Conservation (phyloP, 2,888 invertebrate genomes). For the Amiota mariae region DNA sequence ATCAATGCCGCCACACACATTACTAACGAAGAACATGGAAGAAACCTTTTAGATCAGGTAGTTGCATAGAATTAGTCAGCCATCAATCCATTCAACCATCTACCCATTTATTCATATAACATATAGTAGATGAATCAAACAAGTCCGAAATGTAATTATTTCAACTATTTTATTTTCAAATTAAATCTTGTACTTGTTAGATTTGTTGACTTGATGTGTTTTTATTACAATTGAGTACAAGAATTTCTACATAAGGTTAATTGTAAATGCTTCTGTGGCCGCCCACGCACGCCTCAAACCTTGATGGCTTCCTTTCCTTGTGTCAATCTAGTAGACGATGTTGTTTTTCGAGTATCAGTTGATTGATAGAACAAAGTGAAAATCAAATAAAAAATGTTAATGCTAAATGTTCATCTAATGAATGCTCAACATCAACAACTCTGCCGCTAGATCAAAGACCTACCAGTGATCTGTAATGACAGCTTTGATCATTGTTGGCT, state of each 20-base stretch:
- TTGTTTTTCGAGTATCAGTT: constrained; percentile 55
- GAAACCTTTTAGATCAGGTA: no score
- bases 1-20: no score
- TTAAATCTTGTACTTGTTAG: constrained; percentile 43
- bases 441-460: constrained; percentile 64
- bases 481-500: constrained; percentile 66
- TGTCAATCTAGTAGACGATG: not conserved
- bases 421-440: constrained; percentile 42
- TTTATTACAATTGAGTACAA: constrained; percentile 20
- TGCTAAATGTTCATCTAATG: constrained; percentile 20
- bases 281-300: not conserved
- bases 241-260: constrained; percentile 11
- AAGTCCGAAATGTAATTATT: constrained; percentile 57
- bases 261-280: constrained; percentile 20
- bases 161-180: constrained; percentile 65
- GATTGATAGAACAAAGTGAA: constrained; percentile 68
- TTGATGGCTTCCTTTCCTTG: not conserved
- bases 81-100: no score
- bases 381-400: constrained; percentile 68
- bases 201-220: constrained; percentile 24
- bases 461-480: constrained; percentile 67
- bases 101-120: no score
- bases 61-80: no score
- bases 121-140: constrained; percentile 46
- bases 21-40: no score